Percentiles rank a stretch among this genome's conserved stretches.
Conservation (phyloP, 2,888 invertebrate genomes). For the Leptinotarsa haldemani region DNA sequence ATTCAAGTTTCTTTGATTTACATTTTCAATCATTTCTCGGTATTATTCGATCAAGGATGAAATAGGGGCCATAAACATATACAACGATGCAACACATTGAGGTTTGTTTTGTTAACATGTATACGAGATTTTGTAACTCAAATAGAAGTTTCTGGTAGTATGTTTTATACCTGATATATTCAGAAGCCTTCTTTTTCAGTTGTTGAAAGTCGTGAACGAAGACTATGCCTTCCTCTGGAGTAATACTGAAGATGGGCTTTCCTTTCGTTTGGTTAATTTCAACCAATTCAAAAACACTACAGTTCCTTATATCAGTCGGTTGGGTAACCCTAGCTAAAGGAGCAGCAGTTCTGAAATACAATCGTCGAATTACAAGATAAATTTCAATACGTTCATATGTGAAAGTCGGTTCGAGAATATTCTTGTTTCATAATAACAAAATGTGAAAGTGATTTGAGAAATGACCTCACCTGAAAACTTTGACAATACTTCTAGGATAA, state of each 20-base stretch:
- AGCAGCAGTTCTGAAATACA: constrained; percentile 63
- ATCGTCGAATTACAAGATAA: not conserved
- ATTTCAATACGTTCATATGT: not conserved
- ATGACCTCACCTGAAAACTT: constrained; percentile 55
- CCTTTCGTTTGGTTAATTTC: constrained; percentile 29
- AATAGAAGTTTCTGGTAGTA: too few species aligned
- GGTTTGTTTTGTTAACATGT: too few species aligned
- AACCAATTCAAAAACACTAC: constrained; percentile 48
- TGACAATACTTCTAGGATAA: constrained; percentile 49
- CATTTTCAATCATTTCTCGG: too few species aligned
- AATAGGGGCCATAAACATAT: too few species aligned
- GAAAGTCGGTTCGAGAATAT: too few species aligned
- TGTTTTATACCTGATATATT: constrained; percentile 61
- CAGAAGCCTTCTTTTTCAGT: constrained; percentile 62
- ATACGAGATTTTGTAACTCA: too few species aligned
- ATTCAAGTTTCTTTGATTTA: not conserved
- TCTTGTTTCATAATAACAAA: not conserved
- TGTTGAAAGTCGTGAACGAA: constrained; percentile 68
- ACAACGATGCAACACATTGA: too few species aligned
- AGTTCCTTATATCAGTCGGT: constrained; percentile 57
- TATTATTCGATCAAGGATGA: too few species aligned
- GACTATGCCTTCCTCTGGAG: constrained; percentile 69
- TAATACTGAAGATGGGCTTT: constrained; percentile 68
- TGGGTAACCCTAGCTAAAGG: constrained; percentile 66
- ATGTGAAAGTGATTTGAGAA: not conserved